A percentile compares a stretch with the other conserved stretches of the same genome.
Evolutionary conservation across 1,140 invertebrate species (phyloP).

Genomic region (Cotesia vestalis): DNA sequence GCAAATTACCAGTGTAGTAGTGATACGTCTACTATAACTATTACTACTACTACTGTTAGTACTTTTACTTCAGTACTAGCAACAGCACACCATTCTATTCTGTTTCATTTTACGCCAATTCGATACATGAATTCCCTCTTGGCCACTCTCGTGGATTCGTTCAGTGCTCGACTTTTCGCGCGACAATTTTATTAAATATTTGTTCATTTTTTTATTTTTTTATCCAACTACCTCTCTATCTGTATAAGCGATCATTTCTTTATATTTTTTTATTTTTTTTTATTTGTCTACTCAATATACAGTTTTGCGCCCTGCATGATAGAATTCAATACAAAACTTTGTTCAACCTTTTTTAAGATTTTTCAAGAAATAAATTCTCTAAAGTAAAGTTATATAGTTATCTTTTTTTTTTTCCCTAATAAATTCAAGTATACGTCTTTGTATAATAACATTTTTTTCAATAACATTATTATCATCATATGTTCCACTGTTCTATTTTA

Average conservation of each 20-base stretch:
- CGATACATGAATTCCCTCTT: conserved; percentile 31
- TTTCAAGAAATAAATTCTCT: not conserved
- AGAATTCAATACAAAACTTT: conserved; percentile 12
- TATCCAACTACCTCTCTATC: not conserved
- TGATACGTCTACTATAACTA: too few relatives aligned
- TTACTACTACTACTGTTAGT: not conserved
- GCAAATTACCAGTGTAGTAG: conserved; percentile 33
- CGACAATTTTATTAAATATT: conserved; percentile 37
- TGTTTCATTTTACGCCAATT: conserved; percentile 34
- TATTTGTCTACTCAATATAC: too few relatives aligned
- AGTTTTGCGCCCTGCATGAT: not conserved
- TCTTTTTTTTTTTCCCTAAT: not conserved
- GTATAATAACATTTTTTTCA: not conserved
- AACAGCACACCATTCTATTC: conserved; percentile 25
- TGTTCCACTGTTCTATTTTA: not conserved
- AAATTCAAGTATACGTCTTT: not conserved
- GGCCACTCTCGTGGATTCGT: conserved; percentile 15
- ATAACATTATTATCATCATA: not conserved
- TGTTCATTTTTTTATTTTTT: conserved; percentile 3
- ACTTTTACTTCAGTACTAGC: not conserved
- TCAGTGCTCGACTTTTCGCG: conserved; percentile 29
- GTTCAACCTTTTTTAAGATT: conserved; percentile 3
- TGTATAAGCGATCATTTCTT: conserved; percentile 1
- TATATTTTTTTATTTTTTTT: not conserved
- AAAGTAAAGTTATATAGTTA: not conserved